Evolutionary conservation across 2,113 vertebrate species (phyloP), one percentile per base, ranked within the genome.

Genomic region (Melanostigma gelatinosum): DNA sequence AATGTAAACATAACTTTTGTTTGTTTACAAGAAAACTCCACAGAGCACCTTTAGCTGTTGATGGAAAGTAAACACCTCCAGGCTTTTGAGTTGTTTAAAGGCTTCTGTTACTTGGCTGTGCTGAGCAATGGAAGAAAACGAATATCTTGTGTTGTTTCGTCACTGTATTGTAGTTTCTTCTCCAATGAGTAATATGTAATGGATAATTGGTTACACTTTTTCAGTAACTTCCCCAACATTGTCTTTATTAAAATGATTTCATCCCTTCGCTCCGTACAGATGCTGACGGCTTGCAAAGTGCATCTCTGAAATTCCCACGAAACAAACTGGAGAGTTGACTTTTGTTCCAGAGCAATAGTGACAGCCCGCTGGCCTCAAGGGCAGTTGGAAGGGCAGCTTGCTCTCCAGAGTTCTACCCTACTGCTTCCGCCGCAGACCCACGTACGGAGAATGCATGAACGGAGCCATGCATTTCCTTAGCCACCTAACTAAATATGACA

Each of bases 401-500:
- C 69, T 88, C 87, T 83, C 79, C 80, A 83, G 84, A 85, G 85
- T 73, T 83, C 42, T 73, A 72, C 67, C 83, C 79, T 60, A 22
- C 75, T 89, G 88, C 84, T 87, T 83, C 84, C 84, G 77, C 85
- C 58, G 38, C 60, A 67, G 63, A 82, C 61, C 44, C 85, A 65
- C 64, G 85, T 46, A 84, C 63, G 32, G 67, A 85, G 52, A 64
- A 77, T 74, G 82, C 82, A 87, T 85, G 82, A 90, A 93, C 78
- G 11, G 7, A 92, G 92, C 83, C 60, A 76, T 62, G 65, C 70
- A 77, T 90, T 91, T 86, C 70, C 71, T 76, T 88, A 69, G 66
- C 82, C 82, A 80, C 72, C 84, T 91, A 93, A 92, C 80, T 77
- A 85, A 91, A 92, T 87, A 92, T 92, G 91, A 94, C 91, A 92